Base-by-base conservation (phyloP, 2,888 invertebrate species). In the Caenorhabditis plicata region DNA sequence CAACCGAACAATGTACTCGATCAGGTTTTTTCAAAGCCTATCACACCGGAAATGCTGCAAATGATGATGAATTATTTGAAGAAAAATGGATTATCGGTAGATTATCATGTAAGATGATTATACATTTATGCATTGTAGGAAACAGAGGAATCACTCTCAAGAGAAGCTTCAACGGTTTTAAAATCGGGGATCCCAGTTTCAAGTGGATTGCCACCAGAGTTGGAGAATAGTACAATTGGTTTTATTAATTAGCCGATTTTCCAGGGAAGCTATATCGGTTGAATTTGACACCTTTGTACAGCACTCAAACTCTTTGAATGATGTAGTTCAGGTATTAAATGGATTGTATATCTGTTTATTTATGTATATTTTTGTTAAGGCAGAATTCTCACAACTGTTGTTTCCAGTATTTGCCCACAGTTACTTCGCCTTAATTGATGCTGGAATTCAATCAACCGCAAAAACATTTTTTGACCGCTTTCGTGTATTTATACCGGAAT, bases 361-460 rank as follows among this genome's bases (percentile, higher is more conserved):
- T n/a, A n/a, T n/a, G n/a, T n/a, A n/a, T n/a, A n/a, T n/a, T n/a
- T n/a, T n/a, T n/a, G n/a, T n/a, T n/a, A n/a, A n/a, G n/a, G 65
- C 61, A 4, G 65, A 68, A 33, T 62, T 63, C 54, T 50, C 52
- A 44, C 63, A 62, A 19, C 43, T 68, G 5, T 35, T 68, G 9
- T 72, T 67, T 36, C 72, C 72, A 8, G 53, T 72, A 1, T 72
- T 71, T 36, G 67, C 71, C 8, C 71, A 71, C 40, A 54, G 60
- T 29, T 71, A 46, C 40, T 44, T 64, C 19, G 41, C 49, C 7
- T 38, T 67, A 8, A 26, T 63, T 17, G 62, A n/a, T n/a, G n/a
- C n/a, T n/a, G n/a, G n/a, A n/a, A n/a, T 20, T 19, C 20, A 22
- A 32, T 46, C 49, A 58, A 42, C 53, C 26, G 64, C 67, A 2